Evolutionary conservation across 2,113 vertebrate genomes (phyloP).

Genomic region (Brienomyrus longianalis): DNA sequence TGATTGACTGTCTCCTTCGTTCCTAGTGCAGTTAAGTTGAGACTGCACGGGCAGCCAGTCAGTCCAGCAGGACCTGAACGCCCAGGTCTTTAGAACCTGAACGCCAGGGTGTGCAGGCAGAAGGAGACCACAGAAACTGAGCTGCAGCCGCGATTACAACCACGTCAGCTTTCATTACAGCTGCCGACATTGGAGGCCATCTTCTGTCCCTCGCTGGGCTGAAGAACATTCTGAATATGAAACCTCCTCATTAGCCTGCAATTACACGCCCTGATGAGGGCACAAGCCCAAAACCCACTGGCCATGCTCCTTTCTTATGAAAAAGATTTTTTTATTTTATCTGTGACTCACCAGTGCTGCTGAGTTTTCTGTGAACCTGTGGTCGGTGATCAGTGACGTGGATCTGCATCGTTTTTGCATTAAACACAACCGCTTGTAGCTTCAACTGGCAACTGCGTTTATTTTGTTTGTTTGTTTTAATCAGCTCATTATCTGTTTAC

Average conservation of each 20-base stretch:
- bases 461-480: not conserved
- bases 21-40: not conserved
- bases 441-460: not conserved
- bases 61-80: not conserved
- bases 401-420: not conserved
- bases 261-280: not conserved
- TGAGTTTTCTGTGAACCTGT: not conserved
- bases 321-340: not conserved
- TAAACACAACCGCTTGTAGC: not conserved
- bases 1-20: not conserved
- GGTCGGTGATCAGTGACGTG: not conserved
- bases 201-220: not conserved
- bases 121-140: not conserved
- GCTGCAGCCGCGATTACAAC: not conserved
- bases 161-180: not conserved
- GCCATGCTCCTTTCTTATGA: not conserved
- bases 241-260: not conserved
- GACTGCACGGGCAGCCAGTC: not conserved
- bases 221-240: not conserved
- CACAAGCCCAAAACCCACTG: not conserved
- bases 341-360: not conserved
- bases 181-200: not conserved
- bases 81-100: not conserved
- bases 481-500: constrained; percentile 2
- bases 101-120: not conserved